Base-by-base conservation (phyloP, 1,140 invertebrate species). In the Holotrichia oblita region DNA sequence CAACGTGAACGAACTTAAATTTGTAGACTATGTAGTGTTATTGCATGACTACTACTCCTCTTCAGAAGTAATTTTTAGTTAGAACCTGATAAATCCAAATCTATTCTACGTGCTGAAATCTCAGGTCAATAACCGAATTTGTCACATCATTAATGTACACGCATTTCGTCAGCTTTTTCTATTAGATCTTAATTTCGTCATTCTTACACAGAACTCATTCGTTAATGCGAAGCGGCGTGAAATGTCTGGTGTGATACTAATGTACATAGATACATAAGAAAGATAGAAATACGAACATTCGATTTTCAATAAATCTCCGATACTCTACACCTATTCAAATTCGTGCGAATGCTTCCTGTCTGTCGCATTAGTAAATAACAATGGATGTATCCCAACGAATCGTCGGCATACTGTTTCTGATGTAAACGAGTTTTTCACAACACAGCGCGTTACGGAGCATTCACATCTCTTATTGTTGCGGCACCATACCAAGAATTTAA, bases 391-490 rank as follows among this genome's bases (percentile, higher is more conserved):
- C n/a, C 7, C 17, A 55, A 55, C 48, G 48, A 17, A 55, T 55
- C n/a, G 48, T 2, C 48, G 48, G 48, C 48, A 55, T 17, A 55
- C 48, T 55, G 48, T 55, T 48, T 55, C 48, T 55, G 48, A 55
- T 55, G 48, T 55, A 6, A 17, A 55, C 48, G 48, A 17, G 48
- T 55, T 55, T 55, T 55, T 55, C 14, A 55, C n/a, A 55, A 55
- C 48, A 17, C 0, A 14, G 48, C 48, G 48, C 48, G 17, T 55
- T 55, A 55, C 48, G 48, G 48, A 55, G 48, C 48, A 55, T 55
- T 55, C 48, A 55, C 48, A 55, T 55, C 48, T 55, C 48, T 55
- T 17, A 55, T 55, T 55, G 48, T 55, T 55, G 48, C 48, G 14
- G 48, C 48, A 7, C n/a, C 48, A 17, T 55, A 55, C 48, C 48